Evolutionary conservation across 2,797 vertebrate species (phyloP), one percentile per base, ranked within the genome.

Genomic region (Ciconia nigra): DNA sequence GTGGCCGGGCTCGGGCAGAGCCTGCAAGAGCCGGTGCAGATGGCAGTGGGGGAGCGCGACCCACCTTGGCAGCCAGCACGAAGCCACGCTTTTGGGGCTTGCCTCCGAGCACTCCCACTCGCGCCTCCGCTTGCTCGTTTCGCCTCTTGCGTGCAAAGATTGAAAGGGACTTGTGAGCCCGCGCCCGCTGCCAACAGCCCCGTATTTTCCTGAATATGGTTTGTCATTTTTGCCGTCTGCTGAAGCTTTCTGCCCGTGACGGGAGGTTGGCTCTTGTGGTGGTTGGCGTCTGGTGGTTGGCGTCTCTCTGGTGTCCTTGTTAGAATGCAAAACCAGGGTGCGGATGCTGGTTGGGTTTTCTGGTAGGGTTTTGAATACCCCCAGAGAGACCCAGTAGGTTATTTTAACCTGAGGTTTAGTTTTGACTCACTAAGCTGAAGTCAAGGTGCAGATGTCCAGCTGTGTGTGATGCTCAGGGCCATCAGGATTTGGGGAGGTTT

Each of bases 31-130:
- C 31, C 21, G 2, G 71, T 33, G 20, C 69, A 74, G 55, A 24
- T 24, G 74, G 37, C 41, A 28, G 35, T 18, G 70, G 52, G 42
- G 28, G 33, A 87, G 8, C 1, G 1, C 3, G 57, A 66, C 76
- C 90, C 7, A 0, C 22, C 44, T 52, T 31, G 77, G 92, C 82
- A 90, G 52, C 35, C 18, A 0, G 4, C 5, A 1, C 1, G 7
- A 81, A 71, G 58, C 84, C 17, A 3, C 16, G 2, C 0, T 0
- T 54, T 62, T 5, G 4, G 58, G 51, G 66, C 63, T 94, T 25
- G 3, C 42, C 62, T 80, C 66, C 3, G 7, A 61, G 35, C 1
- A 4, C 46, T 62, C 37, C 70, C 2, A 15, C 41, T 86, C 61
- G 76, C 42, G 33, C 72, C 59, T 77, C 72, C 3, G 2, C 35